A percentile compares a stretch with the other conserved stretches of the same genome.
Evolutionary conservation across 2,888 invertebrate genomes (phyloP).

Genomic region (Lomographa bimaculata): DNA sequence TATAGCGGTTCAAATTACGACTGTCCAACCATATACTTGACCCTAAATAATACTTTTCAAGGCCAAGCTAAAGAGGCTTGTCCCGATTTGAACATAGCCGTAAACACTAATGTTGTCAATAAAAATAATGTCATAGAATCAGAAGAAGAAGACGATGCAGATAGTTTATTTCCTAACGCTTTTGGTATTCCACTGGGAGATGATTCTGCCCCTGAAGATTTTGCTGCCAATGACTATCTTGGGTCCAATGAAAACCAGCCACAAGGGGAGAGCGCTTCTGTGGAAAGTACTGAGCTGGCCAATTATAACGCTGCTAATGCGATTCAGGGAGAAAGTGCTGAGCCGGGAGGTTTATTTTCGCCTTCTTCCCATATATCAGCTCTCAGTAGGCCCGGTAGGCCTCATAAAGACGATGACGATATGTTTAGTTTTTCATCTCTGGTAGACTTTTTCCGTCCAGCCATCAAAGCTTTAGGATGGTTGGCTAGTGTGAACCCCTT

Average conservation of each 20-base stretch:
- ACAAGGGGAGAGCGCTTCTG: constrained; percentile 59
- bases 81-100: constrained; percentile 87
- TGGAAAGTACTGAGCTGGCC: constrained; percentile 59
- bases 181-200: constrained; percentile 64
- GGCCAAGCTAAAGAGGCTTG: constrained; percentile 86
- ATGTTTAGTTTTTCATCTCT: constrained; percentile 74
- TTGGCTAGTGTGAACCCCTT: constrained; percentile 83
- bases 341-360: constrained; percentile 48
- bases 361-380: constrained; percentile 54
- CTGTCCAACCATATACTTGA: constrained; percentile 84
- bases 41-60: constrained; percentile 78
- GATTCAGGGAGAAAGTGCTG: constrained; percentile 50
- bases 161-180: constrained; percentile 56
- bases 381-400: constrained; percentile 53
- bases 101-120: constrained; percentile 87
- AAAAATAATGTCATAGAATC: constrained; percentile 78
- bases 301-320: constrained; percentile 64
- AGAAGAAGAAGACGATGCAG: constrained; percentile 62
- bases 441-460: constrained; percentile 74
- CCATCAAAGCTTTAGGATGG: constrained; percentile 77
- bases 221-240: constrained; percentile 54
- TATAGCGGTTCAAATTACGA: constrained; percentile 69
- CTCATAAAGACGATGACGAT: constrained; percentile 67
- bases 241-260: constrained; percentile 51
- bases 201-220: constrained; percentile 59